Evolutionary conservation across 2,888 invertebrate genomes (phyloP).

Genomic region (Dolomedes plantarius): DNA sequence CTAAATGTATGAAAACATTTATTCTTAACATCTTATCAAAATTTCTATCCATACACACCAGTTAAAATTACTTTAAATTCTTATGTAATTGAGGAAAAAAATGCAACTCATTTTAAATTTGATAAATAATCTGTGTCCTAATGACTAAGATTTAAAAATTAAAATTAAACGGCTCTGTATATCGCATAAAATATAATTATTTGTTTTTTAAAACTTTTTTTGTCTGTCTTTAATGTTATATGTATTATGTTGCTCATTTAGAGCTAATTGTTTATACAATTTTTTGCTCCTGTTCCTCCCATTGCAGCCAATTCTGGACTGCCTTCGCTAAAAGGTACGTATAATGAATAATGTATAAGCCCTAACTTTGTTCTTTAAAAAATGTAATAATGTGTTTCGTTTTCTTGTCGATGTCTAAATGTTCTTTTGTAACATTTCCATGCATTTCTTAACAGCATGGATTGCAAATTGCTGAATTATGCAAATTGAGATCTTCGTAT

Average conservation of each 20-base stretch:
- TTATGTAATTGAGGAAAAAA: no score
- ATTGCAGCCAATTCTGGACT: slow-evolving; percentile 95
- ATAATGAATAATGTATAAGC: slow-evolving; percentile 30
- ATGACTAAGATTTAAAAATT: no score
- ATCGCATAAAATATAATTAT: background rate
- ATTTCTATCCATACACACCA: no score
- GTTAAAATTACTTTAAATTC: no score
- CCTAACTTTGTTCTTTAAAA: background rate
- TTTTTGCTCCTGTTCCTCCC: slow-evolving; percentile 66
- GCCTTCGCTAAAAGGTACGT: slow-evolving; percentile 99
- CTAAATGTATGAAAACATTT: no score
- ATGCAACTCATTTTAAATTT: no score
- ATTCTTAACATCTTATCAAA: no score
- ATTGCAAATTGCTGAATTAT: background rate
- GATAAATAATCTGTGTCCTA: background rate
- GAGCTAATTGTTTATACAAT: slow-evolving; percentile 67
- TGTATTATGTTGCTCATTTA: slow-evolving; percentile 41
- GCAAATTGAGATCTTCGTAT: no score
- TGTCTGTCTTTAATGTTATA: slow-evolving; percentile 20
- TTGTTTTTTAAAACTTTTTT: background rate
- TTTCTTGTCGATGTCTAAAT: background rate
- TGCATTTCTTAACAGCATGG: background rate
- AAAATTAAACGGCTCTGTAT: no score
- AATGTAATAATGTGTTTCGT: background rate
- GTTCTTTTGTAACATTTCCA: background rate